A percentile compares a stretch with the other conserved stretches of the same genome.
phyloP scores from a whole-genome alignment of 2,888 invertebrate species.

The Axea sp. region DNA sequence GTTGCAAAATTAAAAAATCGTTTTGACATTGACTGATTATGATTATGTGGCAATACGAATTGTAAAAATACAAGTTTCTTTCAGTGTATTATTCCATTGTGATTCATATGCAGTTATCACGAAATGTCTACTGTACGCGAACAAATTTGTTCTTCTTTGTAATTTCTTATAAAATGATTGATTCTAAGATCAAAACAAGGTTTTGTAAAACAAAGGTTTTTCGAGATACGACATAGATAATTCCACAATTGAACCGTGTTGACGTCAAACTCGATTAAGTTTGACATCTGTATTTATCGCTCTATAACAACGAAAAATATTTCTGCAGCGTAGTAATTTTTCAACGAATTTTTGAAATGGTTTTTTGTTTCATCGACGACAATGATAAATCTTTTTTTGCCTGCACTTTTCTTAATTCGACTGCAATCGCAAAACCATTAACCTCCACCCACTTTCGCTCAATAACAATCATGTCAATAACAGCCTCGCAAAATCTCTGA shows the following conservation, averaged over 20 bases:
- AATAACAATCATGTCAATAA: slow-evolving; percentile 39
- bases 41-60: not conserved
- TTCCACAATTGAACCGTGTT: slow-evolving; percentile 10
- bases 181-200: slow-evolving; percentile 15
- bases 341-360: too few relatives aligned
- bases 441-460: slow-evolving; percentile 50
- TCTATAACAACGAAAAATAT: not conserved
- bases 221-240: slow-evolving; percentile 14
- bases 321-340: not conserved
- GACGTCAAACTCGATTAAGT: slow-evolving; percentile 12
- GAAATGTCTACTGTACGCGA: not conserved
- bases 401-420: slow-evolving; percentile 36
- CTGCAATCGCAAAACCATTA: slow-evolving; percentile 41
- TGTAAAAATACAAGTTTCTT: not conserved
- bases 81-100: not conserved
- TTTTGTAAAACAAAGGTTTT: slow-evolving; percentile 30
- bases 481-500: slow-evolving; percentile 27
- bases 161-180: slow-evolving; percentile 32
- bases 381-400: slow-evolving; percentile 2
- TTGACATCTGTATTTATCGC: slow-evolving; percentile 30
- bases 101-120: slow-evolving; percentile 20
- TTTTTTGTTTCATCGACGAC: too few relatives aligned
- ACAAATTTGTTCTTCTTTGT: slow-evolving; percentile 15
- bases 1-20: too few relatives aligned
- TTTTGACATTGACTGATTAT: too few relatives aligned